phyloP scores from a whole-genome alignment of 2,113 vertebrate species.

The Actinemys pallida region DNA sequence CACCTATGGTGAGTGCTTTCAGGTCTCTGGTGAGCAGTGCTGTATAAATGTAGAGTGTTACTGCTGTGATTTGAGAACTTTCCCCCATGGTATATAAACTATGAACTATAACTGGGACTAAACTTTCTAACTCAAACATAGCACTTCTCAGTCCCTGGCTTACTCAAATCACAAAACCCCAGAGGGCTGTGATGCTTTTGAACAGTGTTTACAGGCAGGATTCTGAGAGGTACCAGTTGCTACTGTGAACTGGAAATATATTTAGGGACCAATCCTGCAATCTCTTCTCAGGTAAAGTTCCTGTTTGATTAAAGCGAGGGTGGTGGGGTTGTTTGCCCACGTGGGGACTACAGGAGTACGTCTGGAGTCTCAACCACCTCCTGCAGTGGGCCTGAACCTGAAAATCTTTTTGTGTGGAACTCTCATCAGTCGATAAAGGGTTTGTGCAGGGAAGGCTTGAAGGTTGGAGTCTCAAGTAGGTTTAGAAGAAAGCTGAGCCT shows the following conservation, averaged over 20 bases:
- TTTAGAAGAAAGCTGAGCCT: neutral
- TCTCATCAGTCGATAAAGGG: neutral
- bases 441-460: neutral
- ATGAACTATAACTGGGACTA: neutral
- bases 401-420: neutral
- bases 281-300: neutral
- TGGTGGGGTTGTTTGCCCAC: neutral
- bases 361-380: neutral
- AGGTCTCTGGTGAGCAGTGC: neutral
- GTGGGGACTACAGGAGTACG: neutral
- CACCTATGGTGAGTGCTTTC: neutral
- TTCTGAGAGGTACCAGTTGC: neutral
- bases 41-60: neutral
- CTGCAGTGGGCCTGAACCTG: neutral
- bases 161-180: neutral
- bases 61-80: neutral
- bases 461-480: neutral
- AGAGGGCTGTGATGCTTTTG: neutral
- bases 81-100: neutral
- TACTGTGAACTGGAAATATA: fast-evolving
- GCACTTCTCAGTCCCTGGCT: neutral
- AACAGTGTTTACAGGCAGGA: neutral
- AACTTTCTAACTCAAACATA: neutral
- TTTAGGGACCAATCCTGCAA: fast-evolving
- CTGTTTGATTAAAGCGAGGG: neutral